phyloP scores from a whole-genome alignment of 2,113 vertebrate genomes.

The Melospiza melodia region DNA sequence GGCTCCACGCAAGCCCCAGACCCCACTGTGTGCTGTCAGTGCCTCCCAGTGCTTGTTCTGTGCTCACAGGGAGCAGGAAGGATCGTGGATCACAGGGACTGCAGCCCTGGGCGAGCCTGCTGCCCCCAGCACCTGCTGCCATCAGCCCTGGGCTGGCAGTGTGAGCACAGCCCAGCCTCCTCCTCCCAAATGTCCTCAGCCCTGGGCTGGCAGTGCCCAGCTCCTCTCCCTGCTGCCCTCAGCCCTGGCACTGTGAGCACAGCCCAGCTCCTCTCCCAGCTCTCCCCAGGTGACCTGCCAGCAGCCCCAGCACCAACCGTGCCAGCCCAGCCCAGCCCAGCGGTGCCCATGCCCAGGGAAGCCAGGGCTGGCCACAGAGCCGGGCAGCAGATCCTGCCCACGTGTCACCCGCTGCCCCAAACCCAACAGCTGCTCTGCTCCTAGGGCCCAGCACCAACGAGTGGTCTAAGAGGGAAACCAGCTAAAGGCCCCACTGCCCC shows the following conservation, averaged over 20 bases:
- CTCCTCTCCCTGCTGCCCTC: too few species aligned
- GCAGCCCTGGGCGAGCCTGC: not conserved
- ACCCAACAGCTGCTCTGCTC: not conserved
- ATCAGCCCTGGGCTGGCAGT: rapidly evolving
- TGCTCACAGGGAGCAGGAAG: not conserved
- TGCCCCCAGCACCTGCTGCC: not conserved
- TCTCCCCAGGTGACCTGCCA: not conserved
- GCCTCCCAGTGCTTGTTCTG: rapidly evolving
- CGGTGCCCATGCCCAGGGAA: rapidly evolving
- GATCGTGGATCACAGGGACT: rapidly evolving
- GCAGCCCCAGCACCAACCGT: rapidly evolving
- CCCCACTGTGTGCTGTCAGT: not conserved
- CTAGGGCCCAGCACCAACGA: not conserved
- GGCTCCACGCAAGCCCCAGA: not conserved
- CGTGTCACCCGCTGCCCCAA: not conserved
- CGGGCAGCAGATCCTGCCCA: not conserved
- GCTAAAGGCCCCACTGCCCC: not conserved
- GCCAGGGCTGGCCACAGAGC: not conserved
- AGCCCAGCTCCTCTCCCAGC: not conserved
- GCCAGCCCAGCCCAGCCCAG: not conserved
- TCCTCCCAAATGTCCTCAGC: too few species aligned
- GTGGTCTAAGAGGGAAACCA: rapidly evolving
- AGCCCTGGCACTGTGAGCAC: too few species aligned
- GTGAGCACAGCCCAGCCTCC: too few species aligned
- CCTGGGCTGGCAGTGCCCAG: too few species aligned